phyloP scores from a whole-genome alignment of 2,888 invertebrate species.

The Brachylomia viminalis region DNA sequence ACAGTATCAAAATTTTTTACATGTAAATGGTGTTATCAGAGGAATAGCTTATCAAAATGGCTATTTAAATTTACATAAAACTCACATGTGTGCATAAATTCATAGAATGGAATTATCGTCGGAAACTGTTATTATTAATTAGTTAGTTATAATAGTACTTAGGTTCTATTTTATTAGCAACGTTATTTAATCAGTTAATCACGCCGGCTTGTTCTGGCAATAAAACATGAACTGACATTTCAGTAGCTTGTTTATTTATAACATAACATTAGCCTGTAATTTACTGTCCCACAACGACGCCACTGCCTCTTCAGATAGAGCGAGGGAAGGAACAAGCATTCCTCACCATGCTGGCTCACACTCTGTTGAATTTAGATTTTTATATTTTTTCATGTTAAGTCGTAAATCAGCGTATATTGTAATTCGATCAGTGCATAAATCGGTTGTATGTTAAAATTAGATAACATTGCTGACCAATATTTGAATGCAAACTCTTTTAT shows the following conservation, averaged over 20 bases:
- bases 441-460: not conserved
- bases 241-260: slow-evolving; percentile 6
- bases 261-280: not conserved
- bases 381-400: not conserved
- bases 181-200: not conserved
- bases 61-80: slow-evolving; percentile 29
- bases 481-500: slow-evolving; percentile 21
- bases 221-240: slow-evolving; percentile 7
- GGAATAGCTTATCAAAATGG: slow-evolving; percentile 38
- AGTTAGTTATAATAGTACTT: not conserved
- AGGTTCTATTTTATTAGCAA: not conserved
- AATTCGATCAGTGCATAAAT: not conserved
- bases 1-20: slow-evolving; percentile 3
- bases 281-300: not conserved
- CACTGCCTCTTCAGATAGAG: not conserved
- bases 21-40: slow-evolving; percentile 33
- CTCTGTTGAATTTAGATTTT: not conserved
- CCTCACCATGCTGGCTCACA: not conserved
- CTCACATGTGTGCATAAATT: not conserved
- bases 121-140: slow-evolving; percentile 11
- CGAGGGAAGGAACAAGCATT: not conserved
- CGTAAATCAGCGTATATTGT: too few relatives aligned
- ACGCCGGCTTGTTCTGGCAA: not conserved
- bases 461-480: slow-evolving; percentile 3
- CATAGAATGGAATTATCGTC: not conserved